Base-by-base conservation (phyloP, 2,888 invertebrate genomes). In the Emmelina monodactyla region DNA sequence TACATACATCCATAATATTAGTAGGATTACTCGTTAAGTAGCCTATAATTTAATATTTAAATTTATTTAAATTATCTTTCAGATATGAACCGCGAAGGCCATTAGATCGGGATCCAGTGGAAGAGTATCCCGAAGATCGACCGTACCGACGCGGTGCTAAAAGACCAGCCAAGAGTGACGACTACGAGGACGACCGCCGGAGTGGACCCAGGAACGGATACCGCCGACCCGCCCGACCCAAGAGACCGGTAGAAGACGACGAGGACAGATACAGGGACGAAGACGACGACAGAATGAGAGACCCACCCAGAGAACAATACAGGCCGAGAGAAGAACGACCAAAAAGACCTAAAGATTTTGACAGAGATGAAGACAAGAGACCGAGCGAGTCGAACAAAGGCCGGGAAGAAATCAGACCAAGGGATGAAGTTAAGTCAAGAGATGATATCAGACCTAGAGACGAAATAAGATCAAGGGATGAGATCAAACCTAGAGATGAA, bases 41-140 rank as follows among this genome's bases (percentile, higher is more conserved):
- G 5, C 5, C 9, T 10, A 11, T 28, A 10, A 10, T 22, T n/a
- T 34, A 31, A 16, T 15, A 16, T 1, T 28, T 12, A 19, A 19
- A 16, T 16, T 11, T 28, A 19, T 34, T 32, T 33, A 13, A 9
- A 28, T 10, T 31, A 13, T 7, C 9, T 63, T 65, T 4, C 57
- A 82, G 82, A 50, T 73, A 75, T 42, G 79, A 76, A 31, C 69
- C 82, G 16, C 79, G 83, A 3, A 65, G 82, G 35, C 72, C 79
- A 6, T 71, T 83, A 44, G 76, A 82, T 2, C 66, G 73, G 32
- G 42, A 40, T 32, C 42, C 47, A 6, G 68, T 62, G 22, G 72
- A 70, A 2, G 73, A 75, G 9, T 34, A 40, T 1, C 33, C 34
- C 10, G 41, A 36, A 3, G 38, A 38, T 4, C 12, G 29, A 13